Conservation (phyloP, 2,888 invertebrate genomes). For the Dinocampus coccinellae region DNA sequence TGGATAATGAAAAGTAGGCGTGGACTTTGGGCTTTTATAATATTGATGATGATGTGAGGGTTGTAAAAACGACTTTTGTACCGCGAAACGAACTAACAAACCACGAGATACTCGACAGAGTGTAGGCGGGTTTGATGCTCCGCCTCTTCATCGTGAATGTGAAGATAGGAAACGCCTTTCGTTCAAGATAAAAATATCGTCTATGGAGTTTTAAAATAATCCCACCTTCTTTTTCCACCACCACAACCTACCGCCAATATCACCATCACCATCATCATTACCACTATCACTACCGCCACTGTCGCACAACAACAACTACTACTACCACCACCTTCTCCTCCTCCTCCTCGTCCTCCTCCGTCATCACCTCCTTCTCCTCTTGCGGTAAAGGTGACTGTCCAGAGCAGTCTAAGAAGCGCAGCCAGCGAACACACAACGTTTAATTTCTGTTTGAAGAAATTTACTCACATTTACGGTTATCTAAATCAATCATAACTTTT, state of each 20-base stretch:
- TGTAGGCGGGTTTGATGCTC: constrained; percentile 25
- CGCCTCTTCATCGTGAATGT: constrained; percentile 23
- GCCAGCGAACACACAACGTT: constrained; percentile 66
- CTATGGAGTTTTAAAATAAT: not conserved
- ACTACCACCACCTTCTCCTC: constrained; percentile 9
- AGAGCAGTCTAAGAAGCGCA: constrained; percentile 66
- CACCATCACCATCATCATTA: constrained; percentile 16
- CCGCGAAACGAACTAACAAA: not conserved
- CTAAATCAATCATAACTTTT: too few relatives aligned
- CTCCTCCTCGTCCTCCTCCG: constrained; percentile 29
- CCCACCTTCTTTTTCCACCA: constrained; percentile 11
- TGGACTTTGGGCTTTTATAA: not conserved
- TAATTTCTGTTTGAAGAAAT: too few relatives aligned
- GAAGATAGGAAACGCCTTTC: constrained; percentile 22
- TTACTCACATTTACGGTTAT: too few relatives aligned
- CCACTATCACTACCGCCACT: constrained; percentile 31
- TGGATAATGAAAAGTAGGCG: not conserved
- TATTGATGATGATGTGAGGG: not conserved
- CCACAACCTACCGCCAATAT: constrained; percentile 4
- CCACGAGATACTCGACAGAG: not conserved
- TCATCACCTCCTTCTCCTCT: constrained; percentile 31
- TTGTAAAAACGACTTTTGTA: not conserved
- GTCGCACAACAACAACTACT: constrained; percentile 13
- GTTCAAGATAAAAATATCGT: constrained; percentile 4
- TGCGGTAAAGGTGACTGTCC: constrained; percentile 60